Evolutionary conservation across 2,797 vertebrate species (phyloP).

Genomic region (Enteromius unitaeniatus): DNA sequence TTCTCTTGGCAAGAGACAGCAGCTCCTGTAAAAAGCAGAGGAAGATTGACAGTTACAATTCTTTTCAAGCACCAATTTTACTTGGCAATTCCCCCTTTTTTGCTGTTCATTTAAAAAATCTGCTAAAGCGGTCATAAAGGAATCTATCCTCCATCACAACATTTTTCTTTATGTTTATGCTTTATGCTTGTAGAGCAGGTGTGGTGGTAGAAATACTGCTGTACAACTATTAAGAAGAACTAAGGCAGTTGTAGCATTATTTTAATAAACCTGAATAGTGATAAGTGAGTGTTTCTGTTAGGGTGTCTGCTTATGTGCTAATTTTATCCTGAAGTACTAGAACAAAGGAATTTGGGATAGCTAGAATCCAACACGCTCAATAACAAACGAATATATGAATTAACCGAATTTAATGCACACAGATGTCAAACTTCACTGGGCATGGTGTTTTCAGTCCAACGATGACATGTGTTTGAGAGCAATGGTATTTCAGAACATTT

Average conservation of each 20-base stretch:
- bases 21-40: constrained; percentile 82
- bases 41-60: background rate
- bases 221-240: background rate
- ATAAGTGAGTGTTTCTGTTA: background rate
- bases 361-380: background rate
- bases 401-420: background rate
- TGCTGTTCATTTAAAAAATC: background rate
- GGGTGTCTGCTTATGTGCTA: background rate
- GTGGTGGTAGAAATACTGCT: background rate
- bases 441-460: background rate
- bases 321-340: constrained; percentile 10
- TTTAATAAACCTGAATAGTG: background rate
- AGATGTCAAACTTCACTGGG: background rate
- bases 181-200: background rate
- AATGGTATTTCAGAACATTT: background rate
- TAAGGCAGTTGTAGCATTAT: background rate
- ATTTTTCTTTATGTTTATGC: background rate
- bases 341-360: constrained; percentile 5
- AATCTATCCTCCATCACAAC: background rate
- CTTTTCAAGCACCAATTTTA: background rate
- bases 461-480: background rate
- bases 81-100: background rate
- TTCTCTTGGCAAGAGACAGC: constrained; percentile 93
- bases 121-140: background rate
- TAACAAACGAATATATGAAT: background rate